Conservation (phyloP, 2,888 invertebrate species). For the Andrena haemorrhoa region DNA sequence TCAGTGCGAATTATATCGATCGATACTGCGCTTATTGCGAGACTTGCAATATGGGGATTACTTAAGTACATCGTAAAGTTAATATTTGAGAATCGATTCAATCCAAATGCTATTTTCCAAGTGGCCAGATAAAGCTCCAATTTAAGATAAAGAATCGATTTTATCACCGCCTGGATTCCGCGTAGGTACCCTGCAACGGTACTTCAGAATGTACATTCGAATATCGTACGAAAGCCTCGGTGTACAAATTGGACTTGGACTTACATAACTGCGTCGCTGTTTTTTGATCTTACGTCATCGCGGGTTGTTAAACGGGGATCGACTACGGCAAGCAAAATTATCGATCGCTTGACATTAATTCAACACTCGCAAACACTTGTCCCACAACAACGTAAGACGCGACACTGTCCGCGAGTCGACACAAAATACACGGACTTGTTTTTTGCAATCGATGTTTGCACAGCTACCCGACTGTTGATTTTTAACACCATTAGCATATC, state of each 20-base stretch:
- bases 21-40: slow-evolving; percentile 35
- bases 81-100: background rate
- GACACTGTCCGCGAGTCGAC: slow-evolving; percentile 10
- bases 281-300: background rate
- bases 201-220: background rate
- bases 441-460: slow-evolving; percentile 27
- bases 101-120: background rate
- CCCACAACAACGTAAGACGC: background rate
- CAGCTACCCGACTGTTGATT: slow-evolving; percentile 38
- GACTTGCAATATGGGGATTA: background rate
- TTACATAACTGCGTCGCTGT: background rate
- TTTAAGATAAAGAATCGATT: background rate
- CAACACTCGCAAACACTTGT: background rate
- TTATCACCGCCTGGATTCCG: slow-evolving; percentile 3
- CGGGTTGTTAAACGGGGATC: background rate
- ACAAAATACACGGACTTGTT: slow-evolving; percentile 22
- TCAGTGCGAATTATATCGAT: slow-evolving; percentile 8
- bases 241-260: background rate
- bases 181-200: no score
- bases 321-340: background rate
- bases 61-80: background rate
- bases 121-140: background rate
- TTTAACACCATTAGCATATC: slow-evolving; percentile 47
- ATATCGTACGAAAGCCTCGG: background rate
- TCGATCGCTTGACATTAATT: background rate